These are phyloP conservation scores for Drosophila setosimentum DNA, from an alignment of 2,888 invertebrate species.

Conservation along the genomic window DNA sequence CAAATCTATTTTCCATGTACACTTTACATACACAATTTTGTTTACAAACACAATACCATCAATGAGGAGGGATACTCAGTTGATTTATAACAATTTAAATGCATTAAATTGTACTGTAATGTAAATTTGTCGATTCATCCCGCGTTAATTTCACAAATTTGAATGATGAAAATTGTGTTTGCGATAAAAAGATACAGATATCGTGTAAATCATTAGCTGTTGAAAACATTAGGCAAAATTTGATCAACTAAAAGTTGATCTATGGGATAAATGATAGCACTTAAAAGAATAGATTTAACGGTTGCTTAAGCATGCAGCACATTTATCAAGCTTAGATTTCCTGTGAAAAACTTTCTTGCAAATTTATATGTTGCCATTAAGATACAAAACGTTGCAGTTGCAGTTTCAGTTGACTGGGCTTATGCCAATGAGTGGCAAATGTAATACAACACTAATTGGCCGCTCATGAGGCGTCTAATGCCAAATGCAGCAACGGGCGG, in stretches of 20 bases:
- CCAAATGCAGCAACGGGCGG: conserved; percentile 55
- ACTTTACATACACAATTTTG: conserved; percentile 58
- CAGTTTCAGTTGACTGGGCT: conserved; percentile 32
- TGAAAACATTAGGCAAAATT: conserved; percentile 31
- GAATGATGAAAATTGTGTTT: conserved; percentile 41
- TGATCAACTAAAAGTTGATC: conserved; percentile 3
- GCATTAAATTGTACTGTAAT: conserved; percentile 62
- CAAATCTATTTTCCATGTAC: conserved; percentile 68
- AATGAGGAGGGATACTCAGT: conserved; percentile 22
- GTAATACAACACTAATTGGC: conserved; percentile 79
- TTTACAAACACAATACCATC: conserved; percentile 36
- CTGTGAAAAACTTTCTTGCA: conserved; percentile 17
- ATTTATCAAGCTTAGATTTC: conserved; percentile 45
- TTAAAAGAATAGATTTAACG: conserved; percentile 7
- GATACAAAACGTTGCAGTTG: conserved; percentile 43
- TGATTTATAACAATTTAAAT: conserved; percentile 69
- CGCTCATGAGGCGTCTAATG: conserved; percentile 78
- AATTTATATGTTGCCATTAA: conserved; percentile 61
- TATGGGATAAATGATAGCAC: conserved; percentile 10
- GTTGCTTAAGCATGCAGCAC: background rate
- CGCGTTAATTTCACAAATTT: conserved; percentile 71
- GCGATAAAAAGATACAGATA: conserved; percentile 16
- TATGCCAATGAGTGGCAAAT: conserved; percentile 70
- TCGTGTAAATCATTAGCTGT: conserved; percentile 32
- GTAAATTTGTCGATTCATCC: conserved; percentile 66